These are phyloP conservation scores for Pao palembangensis DNA, from an alignment of 2,113 vertebrate genomes.

Conservation along the genomic window DNA sequence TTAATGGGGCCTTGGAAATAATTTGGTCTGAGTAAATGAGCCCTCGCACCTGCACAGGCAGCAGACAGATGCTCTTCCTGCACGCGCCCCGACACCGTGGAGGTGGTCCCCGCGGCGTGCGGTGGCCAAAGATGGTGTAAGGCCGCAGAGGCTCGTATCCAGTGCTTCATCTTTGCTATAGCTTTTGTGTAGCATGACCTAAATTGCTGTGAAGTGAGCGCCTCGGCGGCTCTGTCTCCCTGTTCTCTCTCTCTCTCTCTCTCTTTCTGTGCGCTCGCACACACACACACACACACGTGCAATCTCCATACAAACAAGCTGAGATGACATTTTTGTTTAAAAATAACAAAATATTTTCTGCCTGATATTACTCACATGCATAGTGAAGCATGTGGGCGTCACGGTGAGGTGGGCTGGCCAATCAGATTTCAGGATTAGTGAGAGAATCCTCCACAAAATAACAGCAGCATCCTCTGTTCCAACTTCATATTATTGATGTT, in stretches of 20 bases:
- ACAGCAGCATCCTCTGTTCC: constrained; percentile 24
- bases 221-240: constrained; percentile 68
- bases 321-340: constrained; percentile 36
- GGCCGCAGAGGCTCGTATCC: constrained; percentile 36
- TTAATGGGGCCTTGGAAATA: constrained; percentile 8
- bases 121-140: constrained; percentile 15
- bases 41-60: constrained; percentile 11
- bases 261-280: constrained; percentile 9
- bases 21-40: constrained; percentile 9
- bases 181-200: constrained; percentile 73
- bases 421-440: constrained; percentile 35
- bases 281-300: neutral
- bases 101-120: constrained; percentile 2
- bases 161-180: constrained; percentile 39
- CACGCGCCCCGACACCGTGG: neutral
- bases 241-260: constrained; percentile 37
- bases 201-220: constrained; percentile 70
- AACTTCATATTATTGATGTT: too few species aligned
- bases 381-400: constrained; percentile 39
- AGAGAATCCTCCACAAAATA: constrained; percentile 44
- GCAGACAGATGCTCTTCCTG: constrained; percentile 3
- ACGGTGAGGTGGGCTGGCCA: constrained; percentile 41
- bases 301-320: constrained; percentile 48
- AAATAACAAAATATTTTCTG: constrained; percentile 29
- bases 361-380: constrained; percentile 35